Evolutionary conservation across 2,113 vertebrate species (phyloP).

Genomic region (Potamarius usumacintae): DNA sequence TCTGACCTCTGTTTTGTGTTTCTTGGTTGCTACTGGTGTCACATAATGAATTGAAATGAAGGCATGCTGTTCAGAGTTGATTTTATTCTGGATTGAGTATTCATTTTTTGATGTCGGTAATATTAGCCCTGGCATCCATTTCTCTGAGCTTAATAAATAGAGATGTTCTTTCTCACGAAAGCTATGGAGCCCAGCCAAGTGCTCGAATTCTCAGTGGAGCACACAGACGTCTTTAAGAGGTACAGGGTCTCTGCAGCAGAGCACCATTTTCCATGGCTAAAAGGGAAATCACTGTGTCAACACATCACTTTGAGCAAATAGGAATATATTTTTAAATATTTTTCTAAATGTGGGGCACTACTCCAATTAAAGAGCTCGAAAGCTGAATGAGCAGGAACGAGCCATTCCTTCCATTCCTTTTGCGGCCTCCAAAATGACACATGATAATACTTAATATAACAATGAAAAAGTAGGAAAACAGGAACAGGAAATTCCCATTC

Average conservation of each 20-base stretch:
- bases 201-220: slow-evolving; percentile 30
- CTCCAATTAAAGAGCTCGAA: slow-evolving; percentile 8
- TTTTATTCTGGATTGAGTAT: background rate
- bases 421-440: background rate
- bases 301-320: background rate
- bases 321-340: background rate
- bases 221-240: slow-evolving; percentile 18
- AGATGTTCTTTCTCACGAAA: slow-evolving; percentile 45
- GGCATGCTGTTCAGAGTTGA: background rate
- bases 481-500: slow-evolving; percentile 14
- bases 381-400: background rate
- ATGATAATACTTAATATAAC: background rate
- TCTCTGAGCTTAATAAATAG: slow-evolving; percentile 30
- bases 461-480: background rate
- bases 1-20: background rate
- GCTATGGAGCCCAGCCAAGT: slow-evolving; percentile 32
- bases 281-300: slow-evolving; percentile 35
- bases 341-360: background rate
- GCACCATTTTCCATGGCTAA: slow-evolving; percentile 43
- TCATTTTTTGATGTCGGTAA: background rate
- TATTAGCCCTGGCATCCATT: slow-evolving; percentile 7
- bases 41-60: background rate
- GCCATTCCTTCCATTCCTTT: background rate
- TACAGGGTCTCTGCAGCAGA: slow-evolving; percentile 34
- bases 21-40: background rate